These are phyloP conservation scores for Aspidiotus rigidus DNA, from an alignment of 2,888 invertebrate species.

Conservation along the genomic window DNA sequence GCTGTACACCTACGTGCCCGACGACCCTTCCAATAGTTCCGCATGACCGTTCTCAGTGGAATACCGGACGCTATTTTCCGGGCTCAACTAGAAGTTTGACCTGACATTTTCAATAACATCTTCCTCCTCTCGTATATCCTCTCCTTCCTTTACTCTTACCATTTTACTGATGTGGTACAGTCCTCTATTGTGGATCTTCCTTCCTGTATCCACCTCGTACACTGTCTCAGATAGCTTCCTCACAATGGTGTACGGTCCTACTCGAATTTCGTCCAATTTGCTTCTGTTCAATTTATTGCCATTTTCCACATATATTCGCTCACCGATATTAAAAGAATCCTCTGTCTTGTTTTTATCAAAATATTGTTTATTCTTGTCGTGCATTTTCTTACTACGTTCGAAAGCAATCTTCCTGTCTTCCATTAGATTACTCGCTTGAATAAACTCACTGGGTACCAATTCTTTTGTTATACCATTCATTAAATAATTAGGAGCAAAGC, in stretches of 20 bases:
- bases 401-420: too few relatives aligned
- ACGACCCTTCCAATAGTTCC: background rate
- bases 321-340: constrained; percentile 11
- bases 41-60: background rate
- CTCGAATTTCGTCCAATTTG: background rate
- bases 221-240: background rate
- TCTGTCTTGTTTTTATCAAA: background rate
- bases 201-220: background rate
- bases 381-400: too few relatives aligned
- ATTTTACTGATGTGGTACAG: constrained; percentile 1
- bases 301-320: constrained; percentile 20
- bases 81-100: too few relatives aligned
- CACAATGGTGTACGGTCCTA: background rate
- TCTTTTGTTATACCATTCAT: constrained; percentile 2
- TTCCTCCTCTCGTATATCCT: too few relatives aligned
- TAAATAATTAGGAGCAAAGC: background rate
- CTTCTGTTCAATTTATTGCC: constrained; percentile 11
- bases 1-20: too few relatives aligned
- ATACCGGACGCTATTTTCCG: too few relatives aligned
- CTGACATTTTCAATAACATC: too few relatives aligned
- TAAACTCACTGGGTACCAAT: too few relatives aligned
- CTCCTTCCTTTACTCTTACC: background rate
- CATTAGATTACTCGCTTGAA: too few relatives aligned
- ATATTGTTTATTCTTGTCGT: too few relatives aligned
- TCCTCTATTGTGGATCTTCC: background rate